Conservation (phyloP, 92 coral and sea anemone species). For the Ricordea florida region DNA sequence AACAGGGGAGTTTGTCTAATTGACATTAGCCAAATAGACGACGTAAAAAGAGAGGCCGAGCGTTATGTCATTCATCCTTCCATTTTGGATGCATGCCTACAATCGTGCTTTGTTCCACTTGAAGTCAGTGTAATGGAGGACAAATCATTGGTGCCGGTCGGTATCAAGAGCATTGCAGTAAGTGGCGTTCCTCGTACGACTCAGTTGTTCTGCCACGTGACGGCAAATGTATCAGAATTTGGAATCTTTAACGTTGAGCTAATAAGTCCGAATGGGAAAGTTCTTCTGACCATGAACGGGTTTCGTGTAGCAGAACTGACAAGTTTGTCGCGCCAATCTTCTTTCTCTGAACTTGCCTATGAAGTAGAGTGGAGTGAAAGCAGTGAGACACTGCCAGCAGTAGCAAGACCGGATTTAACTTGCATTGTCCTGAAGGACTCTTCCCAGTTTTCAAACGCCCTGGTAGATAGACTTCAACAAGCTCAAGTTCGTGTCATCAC, state of each 20-base stretch:
- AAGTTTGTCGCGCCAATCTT: background rate
- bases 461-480: background rate
- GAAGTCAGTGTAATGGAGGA: background rate
- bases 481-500: slow-evolving; percentile 11
- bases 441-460: background rate
- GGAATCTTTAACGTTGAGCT: slow-evolving; percentile 46
- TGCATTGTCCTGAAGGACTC: slow-evolving; percentile 35
- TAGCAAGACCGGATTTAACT: background rate
- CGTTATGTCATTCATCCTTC: slow-evolving; percentile 85
- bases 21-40: slow-evolving; percentile 19
- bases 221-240: slow-evolving; percentile 8
- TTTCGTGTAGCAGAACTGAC: slow-evolving; percentile 62
- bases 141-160: slow-evolving; percentile 48
- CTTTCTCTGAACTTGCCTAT: slow-evolving; percentile 41
- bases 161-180: slow-evolving; percentile 2
- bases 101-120: slow-evolving; percentile 63
- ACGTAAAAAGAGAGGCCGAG: slow-evolving; percentile 22
- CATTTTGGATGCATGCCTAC: slow-evolving; percentile 87
- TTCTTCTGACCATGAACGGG: slow-evolving; percentile 37
- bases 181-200: slow-evolving; percentile 6
- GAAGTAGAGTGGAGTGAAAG: slow-evolving; percentile 57
- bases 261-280: slow-evolving; percentile 52
- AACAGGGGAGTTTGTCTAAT: slow-evolving; percentile 67
- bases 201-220: slow-evolving; percentile 68
- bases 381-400: background rate